Evolutionary conservation across 2,888 invertebrate genomes (phyloP).

Genomic region (Drosophila rubida): DNA sequence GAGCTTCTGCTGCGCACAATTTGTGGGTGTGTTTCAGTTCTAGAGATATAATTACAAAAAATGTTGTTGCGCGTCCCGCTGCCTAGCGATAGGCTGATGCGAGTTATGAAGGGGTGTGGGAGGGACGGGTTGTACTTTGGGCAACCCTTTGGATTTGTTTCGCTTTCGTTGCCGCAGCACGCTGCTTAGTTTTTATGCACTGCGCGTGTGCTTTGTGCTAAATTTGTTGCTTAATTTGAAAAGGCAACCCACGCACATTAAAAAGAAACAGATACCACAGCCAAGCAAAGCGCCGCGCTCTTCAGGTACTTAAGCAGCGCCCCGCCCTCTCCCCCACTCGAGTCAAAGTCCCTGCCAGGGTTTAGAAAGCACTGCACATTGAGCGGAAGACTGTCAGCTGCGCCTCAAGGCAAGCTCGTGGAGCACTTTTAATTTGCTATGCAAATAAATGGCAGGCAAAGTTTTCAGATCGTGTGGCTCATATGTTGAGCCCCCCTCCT

Average conservation of each 20-base stretch:
- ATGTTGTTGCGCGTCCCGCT: slow-evolving; percentile 68
- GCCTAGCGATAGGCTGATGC: slow-evolving; percentile 56
- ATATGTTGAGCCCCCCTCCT: slow-evolving; percentile 44
- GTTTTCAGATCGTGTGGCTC: slow-evolving; percentile 16
- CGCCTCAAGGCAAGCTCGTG: slow-evolving; percentile 50
- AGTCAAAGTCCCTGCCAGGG: no score
- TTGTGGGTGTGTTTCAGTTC: slow-evolving; percentile 47
- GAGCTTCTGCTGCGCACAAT: neutral
- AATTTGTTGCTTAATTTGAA: slow-evolving; percentile 74
- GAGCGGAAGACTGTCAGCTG: slow-evolving; percentile 40
- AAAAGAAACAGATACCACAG: slow-evolving; percentile 59
- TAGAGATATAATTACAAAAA: slow-evolving; percentile 77
- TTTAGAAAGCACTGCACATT: neutral
- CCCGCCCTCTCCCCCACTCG: no score
- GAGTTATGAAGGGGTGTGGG: slow-evolving; percentile 60
- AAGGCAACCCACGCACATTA: slow-evolving; percentile 66
- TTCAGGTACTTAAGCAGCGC: slow-evolving; percentile 20
- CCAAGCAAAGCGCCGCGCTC: slow-evolving; percentile 25
- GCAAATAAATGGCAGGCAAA: slow-evolving; percentile 56
- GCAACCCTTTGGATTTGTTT: slow-evolving; percentile 5
- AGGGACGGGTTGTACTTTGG: neutral
- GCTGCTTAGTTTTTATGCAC: slow-evolving; percentile 68
- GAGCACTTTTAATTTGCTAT: slow-evolving; percentile 71
- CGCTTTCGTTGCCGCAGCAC: slow-evolving; percentile 10
- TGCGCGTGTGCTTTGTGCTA: slow-evolving; percentile 73